Conservation (phyloP, 2,797 vertebrate species). For the Bryconaethiops microstoma region DNA sequence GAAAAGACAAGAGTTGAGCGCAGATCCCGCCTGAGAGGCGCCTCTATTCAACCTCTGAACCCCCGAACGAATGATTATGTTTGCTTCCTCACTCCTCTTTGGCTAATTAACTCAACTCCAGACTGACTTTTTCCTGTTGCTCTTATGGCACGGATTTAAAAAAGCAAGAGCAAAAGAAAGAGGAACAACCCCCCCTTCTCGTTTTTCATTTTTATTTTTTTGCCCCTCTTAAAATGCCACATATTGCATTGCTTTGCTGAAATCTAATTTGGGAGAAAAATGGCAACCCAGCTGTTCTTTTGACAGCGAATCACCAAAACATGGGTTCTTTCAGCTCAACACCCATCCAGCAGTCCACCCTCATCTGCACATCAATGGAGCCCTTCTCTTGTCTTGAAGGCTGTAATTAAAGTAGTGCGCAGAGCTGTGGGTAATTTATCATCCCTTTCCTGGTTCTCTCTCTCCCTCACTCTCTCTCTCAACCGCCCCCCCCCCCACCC, state of each 20-base stretch:
- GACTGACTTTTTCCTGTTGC: conserved; percentile 63
- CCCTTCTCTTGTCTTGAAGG: conserved; percentile 66
- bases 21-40: conserved; percentile 39
- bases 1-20: conserved; percentile 49
- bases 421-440: conserved; percentile 68
- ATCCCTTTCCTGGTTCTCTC: conserved; percentile 60
- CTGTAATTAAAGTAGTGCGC: conserved; percentile 69
- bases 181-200: conserved; percentile 48
- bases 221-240: conserved; percentile 56
- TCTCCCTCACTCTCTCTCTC: conserved; percentile 15
- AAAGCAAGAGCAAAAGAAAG: conserved; percentile 55
- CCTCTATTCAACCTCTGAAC: conserved; percentile 61
- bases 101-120: conserved; percentile 59
- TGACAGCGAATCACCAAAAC: conserved; percentile 83
- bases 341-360: conserved; percentile 76
- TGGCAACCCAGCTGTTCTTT: conserved; percentile 86
- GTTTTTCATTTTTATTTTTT: conserved; percentile 42
- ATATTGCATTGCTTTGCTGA: conserved; percentile 74
- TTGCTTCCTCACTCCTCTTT: conserved; percentile 57
- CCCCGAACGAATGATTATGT: conserved; percentile 52
- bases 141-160: conserved; percentile 57
- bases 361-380: conserved; percentile 84
- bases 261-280: conserved; percentile 86
- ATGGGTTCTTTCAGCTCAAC: conserved; percentile 79
- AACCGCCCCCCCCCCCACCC: neutral